Evolutionary conservation across 2,797 vertebrate species (phyloP).

Genomic region (Pelochelys cantorii): DNA sequence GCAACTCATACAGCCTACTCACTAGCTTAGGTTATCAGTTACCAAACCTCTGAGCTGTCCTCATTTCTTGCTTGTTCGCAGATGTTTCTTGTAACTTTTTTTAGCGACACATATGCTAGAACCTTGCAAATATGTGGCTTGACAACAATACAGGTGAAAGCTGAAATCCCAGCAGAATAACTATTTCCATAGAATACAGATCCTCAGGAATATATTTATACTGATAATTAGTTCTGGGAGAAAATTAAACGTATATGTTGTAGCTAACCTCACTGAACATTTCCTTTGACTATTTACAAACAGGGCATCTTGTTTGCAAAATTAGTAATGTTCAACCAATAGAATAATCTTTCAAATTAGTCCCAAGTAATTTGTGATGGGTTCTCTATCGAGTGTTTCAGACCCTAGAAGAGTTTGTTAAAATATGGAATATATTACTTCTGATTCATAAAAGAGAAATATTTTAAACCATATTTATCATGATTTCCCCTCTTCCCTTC

Average conservation of each 20-base stretch:
- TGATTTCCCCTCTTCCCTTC: constrained; percentile 18
- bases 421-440: not conserved
- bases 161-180: not conserved
- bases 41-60: not conserved
- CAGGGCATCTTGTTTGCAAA: constrained; percentile 10
- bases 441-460: not conserved
- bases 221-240: not conserved
- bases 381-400: not conserved
- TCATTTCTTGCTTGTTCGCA: not conserved
- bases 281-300: constrained; percentile 18
- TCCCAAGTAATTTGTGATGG: not conserved
- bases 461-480: not conserved
- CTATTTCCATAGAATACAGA: not conserved
- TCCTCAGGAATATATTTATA: not conserved
- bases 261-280: constrained; percentile 14
- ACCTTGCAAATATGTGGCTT: not conserved
- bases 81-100: constrained; percentile 20
- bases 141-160: not conserved
- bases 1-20: no score
- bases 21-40: not conserved
- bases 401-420: not conserved
- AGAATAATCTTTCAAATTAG: constrained; percentile 18
- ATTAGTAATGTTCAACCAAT: not conserved
- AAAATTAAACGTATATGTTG: not conserved
- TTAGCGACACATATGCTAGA: constrained; percentile 46